These are phyloP conservation scores for Lypha dubia DNA, from an alignment of 2,888 invertebrate species.

Conservation along the genomic window DNA sequence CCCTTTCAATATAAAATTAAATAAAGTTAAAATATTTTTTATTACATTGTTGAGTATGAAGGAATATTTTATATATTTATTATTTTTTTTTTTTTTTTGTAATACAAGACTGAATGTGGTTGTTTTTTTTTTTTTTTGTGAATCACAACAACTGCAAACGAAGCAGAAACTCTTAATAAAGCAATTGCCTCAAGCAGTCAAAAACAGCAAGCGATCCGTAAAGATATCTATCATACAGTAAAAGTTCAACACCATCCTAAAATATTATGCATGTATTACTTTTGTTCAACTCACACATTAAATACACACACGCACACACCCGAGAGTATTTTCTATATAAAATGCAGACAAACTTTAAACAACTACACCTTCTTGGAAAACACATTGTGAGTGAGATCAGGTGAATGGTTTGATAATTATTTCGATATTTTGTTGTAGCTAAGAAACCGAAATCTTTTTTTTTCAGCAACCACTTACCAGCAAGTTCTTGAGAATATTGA, in stretches of 20 bases:
- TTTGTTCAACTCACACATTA: background rate
- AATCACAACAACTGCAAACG: slow-evolving; percentile 66
- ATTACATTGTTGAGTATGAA: slow-evolving; percentile 15
- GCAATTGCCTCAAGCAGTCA: slow-evolving; percentile 82
- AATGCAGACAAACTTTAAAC: slow-evolving; percentile 26
- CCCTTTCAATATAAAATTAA: slow-evolving; percentile 49
- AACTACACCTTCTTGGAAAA: slow-evolving; percentile 1
- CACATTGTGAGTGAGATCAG: background rate
- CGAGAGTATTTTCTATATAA: background rate
- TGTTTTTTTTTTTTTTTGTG: slow-evolving; percentile 18
- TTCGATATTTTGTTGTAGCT: too few relatives aligned
- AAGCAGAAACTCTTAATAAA: slow-evolving; percentile 83
- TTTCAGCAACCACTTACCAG: too few relatives aligned
- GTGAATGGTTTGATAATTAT: slow-evolving; percentile 17
- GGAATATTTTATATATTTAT: slow-evolving; percentile 22
- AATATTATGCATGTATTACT: slow-evolving; percentile 32
- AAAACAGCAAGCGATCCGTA: slow-evolving; percentile 78
- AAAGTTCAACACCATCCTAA: slow-evolving; percentile 67
- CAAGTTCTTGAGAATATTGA: too few relatives aligned
- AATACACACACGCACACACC: background rate
- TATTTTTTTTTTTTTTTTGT: slow-evolving; percentile 13
- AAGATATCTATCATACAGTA: slow-evolving; percentile 65
- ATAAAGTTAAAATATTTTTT: slow-evolving; percentile 41
- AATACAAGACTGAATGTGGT: slow-evolving; percentile 42
- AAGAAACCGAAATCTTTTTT: too few relatives aligned